Percentiles rank a stretch among this genome's conserved stretches.
These are phyloP conservation scores for Leptinotarsa haldemani DNA, from an alignment of 2,888 invertebrate species.

Conservation along the genomic window DNA sequence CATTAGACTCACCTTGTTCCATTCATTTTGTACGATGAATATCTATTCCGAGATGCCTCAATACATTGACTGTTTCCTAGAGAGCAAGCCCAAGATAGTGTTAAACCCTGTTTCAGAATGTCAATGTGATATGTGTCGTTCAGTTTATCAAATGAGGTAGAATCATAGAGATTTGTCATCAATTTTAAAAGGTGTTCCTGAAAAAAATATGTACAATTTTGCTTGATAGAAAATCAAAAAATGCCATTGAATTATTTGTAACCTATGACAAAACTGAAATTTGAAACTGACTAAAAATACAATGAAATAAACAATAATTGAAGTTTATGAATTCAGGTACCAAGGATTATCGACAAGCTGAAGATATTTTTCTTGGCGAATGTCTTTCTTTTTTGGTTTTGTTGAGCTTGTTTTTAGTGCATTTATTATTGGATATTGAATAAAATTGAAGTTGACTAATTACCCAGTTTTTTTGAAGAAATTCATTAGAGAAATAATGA, in stretches of 20 bases:
- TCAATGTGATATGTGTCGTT: conserved; percentile 64
- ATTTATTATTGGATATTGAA: background rate
- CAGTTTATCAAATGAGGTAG: conserved; percentile 44
- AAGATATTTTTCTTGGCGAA: too few species aligned
- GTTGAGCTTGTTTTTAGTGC: background rate
- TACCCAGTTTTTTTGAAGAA: background rate
- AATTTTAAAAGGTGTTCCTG: conserved; percentile 41
- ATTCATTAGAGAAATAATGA: too few species aligned
- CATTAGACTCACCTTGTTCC: conserved; percentile 18
- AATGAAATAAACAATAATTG: too few species aligned
- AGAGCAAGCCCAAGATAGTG: conserved; percentile 74
- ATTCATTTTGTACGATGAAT: conserved; percentile 36
- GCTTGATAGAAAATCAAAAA: too few species aligned
- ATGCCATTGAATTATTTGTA: too few species aligned
- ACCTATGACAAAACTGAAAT: too few species aligned
- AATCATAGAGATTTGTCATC: conserved; percentile 36
- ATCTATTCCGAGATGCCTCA: conserved; percentile 60
- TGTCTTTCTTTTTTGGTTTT: too few species aligned
- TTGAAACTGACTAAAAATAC: too few species aligned
- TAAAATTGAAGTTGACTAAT: background rate
- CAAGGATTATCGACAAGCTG: too few species aligned
- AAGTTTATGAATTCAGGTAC: too few species aligned
- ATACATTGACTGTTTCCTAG: conserved; percentile 71
- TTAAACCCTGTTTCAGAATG: conserved; percentile 71
- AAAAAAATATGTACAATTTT: conserved; percentile 26